Percentiles rank a stretch among this genome's conserved stretches.
These are phyloP conservation scores for Palythoa grandiflora DNA, from an alignment of 92 coral and sea anemone species.

Conservation along the genomic window DNA sequence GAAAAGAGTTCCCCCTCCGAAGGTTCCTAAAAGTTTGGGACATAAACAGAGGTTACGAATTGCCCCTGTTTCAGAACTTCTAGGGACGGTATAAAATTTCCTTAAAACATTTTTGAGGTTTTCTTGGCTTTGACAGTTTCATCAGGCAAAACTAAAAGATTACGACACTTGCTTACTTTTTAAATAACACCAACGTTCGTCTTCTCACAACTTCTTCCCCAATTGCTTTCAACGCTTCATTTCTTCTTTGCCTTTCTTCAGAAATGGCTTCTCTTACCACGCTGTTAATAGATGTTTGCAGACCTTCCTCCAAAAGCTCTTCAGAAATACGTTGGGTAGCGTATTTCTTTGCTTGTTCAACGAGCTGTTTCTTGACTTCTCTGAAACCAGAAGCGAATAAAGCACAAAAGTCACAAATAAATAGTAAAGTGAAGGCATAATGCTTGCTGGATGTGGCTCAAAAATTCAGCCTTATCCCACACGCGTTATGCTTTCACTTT, in stretches of 20 bases:
- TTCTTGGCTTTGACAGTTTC: no score
- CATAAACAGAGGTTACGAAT: no score
- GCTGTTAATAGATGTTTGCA: constrained; percentile 36
- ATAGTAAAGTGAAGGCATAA: background rate
- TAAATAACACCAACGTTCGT: constrained; percentile 66
- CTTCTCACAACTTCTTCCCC: constrained; percentile 43
- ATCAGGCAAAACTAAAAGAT: no score
- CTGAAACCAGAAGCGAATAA: constrained; percentile 4
- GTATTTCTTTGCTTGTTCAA: constrained; percentile 55
- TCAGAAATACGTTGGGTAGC: constrained; percentile 60
- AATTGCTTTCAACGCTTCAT: constrained; percentile 63
- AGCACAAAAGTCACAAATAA: background rate
- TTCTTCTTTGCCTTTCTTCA: constrained; percentile 72
- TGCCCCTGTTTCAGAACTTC: no score
- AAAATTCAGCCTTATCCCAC: background rate
- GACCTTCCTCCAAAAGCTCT: constrained; percentile 53
- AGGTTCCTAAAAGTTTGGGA: no score
- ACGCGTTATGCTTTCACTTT: background rate
- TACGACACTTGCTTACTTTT: constrained; percentile 55
- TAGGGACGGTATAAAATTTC: no score
- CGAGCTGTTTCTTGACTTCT: constrained; percentile 49
- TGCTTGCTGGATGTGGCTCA: no score
- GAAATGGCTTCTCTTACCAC: constrained; percentile 51
- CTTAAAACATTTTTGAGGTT: no score
- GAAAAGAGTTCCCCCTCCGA: no score